Conservation (phyloP, 2,797 vertebrate genomes). For the Takifugu ocellatus region DNA sequence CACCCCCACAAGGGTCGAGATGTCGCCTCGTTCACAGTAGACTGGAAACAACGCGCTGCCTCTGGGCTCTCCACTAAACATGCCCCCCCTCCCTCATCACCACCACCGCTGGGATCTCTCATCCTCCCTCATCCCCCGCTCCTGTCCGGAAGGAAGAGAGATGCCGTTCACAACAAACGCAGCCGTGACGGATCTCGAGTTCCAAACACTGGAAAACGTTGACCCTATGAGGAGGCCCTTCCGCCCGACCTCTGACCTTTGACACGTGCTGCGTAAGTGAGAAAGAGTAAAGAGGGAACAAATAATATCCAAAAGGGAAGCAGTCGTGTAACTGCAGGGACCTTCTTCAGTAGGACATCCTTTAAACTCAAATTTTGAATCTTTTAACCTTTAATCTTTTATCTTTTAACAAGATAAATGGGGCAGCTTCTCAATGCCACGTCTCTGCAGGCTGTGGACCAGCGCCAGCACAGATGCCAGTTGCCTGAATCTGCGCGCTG, state of each 20-base stretch:
- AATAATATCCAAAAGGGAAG: not conserved
- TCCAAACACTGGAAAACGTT: conserved; percentile 68
- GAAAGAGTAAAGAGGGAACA: conserved; percentile 3
- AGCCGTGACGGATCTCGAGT: conserved; percentile 56
- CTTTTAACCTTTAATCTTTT: too few species aligned
- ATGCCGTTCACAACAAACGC: conserved; percentile 56
- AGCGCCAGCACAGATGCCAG: not conserved
- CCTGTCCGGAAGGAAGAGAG: conserved; percentile 56
- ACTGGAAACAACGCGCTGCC: conserved; percentile 53
- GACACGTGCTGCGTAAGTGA: conserved; percentile 36
- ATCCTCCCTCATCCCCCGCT: conserved; percentile 51
- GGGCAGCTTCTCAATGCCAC: not conserved
- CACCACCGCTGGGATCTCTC: conserved; percentile 53
- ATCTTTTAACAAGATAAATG: too few species aligned
- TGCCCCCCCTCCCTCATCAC: conserved; percentile 23
- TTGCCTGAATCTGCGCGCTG: conserved; percentile 2
- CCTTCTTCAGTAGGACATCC: too few species aligned
- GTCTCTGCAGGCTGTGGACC: not conserved
- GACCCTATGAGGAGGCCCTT: conserved; percentile 57
- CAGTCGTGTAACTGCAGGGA: too few species aligned
- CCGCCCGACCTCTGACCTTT: conserved; percentile 31
- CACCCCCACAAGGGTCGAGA: conserved; percentile 64
- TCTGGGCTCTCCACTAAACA: conserved; percentile 29
- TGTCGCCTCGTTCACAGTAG: conserved; percentile 75
- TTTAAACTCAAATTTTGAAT: too few species aligned